phyloP scores from a whole-genome alignment of 2,113 vertebrate species.

The Orientallactaga bullata region DNA sequence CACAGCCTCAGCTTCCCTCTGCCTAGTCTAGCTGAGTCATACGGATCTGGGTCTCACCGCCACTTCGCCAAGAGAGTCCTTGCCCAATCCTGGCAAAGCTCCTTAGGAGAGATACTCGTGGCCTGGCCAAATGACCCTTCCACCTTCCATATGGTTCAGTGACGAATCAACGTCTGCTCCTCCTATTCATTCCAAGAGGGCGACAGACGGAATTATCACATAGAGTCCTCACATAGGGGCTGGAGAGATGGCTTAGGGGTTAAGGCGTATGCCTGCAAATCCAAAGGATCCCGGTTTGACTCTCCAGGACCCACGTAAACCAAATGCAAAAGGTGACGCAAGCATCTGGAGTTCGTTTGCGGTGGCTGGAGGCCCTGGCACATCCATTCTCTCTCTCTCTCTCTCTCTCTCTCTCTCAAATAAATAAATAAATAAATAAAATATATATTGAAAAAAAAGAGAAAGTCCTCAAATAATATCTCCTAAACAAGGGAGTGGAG shows the following conservation, averaged over 20 bases:
- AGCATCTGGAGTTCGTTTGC: no score
- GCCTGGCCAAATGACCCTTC: background rate
- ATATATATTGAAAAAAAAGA: no score
- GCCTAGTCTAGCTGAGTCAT: background rate
- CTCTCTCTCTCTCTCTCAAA: no score
- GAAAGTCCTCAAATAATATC: background rate
- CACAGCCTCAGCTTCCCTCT: background rate
- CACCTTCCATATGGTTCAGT: background rate
- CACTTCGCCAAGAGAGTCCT: background rate
- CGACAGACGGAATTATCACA: background rate
- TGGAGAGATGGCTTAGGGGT: no score
- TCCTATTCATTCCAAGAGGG: background rate
- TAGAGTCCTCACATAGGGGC: no score
- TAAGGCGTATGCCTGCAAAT: no score
- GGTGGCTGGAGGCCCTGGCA: no score
- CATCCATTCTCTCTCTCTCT: no score
- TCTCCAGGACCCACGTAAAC: no score
- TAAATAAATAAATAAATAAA: no score
- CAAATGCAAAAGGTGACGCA: no score
- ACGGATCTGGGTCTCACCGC: background rate
- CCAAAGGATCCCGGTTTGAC: no score
- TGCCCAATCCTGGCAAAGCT: background rate
- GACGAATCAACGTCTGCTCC: background rate
- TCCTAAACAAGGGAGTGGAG: background rate
- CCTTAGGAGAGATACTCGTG: background rate